Evolutionary conservation across 23 tunicate genomes (phyloP).

Genomic region (Phallusia fumigata): DNA sequence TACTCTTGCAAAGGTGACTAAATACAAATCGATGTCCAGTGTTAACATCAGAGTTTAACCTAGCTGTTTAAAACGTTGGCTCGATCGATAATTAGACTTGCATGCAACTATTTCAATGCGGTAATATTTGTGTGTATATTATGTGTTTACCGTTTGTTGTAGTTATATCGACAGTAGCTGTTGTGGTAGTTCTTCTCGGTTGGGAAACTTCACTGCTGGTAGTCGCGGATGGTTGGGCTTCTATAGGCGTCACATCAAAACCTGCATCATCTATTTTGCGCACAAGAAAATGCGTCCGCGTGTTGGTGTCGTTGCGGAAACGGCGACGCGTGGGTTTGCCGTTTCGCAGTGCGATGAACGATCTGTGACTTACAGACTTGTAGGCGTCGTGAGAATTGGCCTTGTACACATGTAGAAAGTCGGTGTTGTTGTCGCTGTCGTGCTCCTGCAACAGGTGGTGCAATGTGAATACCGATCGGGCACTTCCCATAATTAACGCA

Average conservation of each 20-base stretch:
- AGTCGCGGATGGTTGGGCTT: not conserved
- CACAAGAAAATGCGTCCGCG: constrained; percentile 28
- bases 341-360: constrained; percentile 21
- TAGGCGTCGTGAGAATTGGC: constrained; percentile 27
- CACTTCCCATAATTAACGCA: not conserved
- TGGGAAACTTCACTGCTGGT: not conserved
- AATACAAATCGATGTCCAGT: too few relatives aligned
- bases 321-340: constrained; percentile 17
- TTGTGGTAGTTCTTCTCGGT: not conserved
- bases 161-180: not conserved
- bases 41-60: too few relatives aligned
- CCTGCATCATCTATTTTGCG: not conserved
- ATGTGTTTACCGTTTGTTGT: not conserved
- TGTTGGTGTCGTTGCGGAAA: not conserved
- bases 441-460: constrained; percentile 17
- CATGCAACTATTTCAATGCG: too few relatives aligned
- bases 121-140: too few relatives aligned
- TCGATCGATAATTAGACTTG: too few relatives aligned
- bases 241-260: not conserved
- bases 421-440: constrained; percentile 30
- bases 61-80: too few relatives aligned
- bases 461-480: not conserved
- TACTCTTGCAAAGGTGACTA: too few relatives aligned
- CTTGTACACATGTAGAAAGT: constrained; percentile 32
- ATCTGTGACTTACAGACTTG: constrained; percentile 15